Evolutionary conservation across 2,888 invertebrate genomes (phyloP), one percentile per base, ranked within the genome.

Genomic region (Aethes cnicana): DNA sequence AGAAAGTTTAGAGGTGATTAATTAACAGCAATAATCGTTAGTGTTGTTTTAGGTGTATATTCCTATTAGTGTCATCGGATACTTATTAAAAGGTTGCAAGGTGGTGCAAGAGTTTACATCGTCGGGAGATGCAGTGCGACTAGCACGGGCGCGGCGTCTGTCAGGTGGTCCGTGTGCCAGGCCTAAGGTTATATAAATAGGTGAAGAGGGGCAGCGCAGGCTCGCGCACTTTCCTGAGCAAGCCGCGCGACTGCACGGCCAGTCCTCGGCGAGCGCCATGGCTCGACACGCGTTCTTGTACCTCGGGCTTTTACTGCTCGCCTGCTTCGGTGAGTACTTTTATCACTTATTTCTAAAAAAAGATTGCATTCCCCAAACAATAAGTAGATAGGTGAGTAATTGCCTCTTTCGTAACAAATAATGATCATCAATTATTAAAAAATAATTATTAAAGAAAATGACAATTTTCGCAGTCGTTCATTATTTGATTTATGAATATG

Each of bases 201-300:
- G 77, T 82, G 84, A 87, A 87, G 89, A 88, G 89, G 89, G 89
- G 89, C 86, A 76, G 68, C 72, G 74, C 75, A 78, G 71, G 81
- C 80, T 86, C 85, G 83, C 86, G 87, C 86, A 87, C 85, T 88
- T 88, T 87, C 83, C 79, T 81, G 78, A 55, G 47, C 56, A 73
- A 74, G 75, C 78, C 72, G 80, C 77, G 74, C 81, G 77, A 73
- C 75, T 75, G 74, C 74, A 59, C 66, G 73, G 72, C 80, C 87
- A 87, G 87, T 86, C 79, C 75, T 75, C 75, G 75, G 78, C 86
- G 87, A 87, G 88, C 88, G 80, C 73, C 81, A 91, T 91, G 91
- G 88, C 90, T 84, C 90, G 90, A 83, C 82, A 78, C 84, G 82
- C 87, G 85, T 84, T 71, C 79, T 77, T 90, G 76, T 86, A 82